Percentiles rank a stretch among this genome's conserved stretches.
Evolutionary conservation across 2,888 invertebrate species (phyloP).

Genomic region (Nomada ruficornis): DNA sequence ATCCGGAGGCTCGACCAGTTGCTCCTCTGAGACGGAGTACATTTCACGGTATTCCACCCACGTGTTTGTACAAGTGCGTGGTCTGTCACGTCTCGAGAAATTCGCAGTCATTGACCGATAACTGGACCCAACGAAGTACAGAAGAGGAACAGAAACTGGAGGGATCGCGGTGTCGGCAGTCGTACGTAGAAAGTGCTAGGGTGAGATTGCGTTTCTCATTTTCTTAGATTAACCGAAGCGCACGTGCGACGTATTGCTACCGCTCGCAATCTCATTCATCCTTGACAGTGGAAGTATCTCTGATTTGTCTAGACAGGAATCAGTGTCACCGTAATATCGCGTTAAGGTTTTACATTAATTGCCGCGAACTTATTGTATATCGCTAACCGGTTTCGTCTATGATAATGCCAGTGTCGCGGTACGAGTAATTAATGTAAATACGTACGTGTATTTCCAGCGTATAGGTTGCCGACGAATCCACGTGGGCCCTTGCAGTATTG

Average conservation of each 20-base stretch:
- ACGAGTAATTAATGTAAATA: neutral
- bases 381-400: constrained; percentile 12
- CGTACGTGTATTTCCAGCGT: constrained; percentile 22
- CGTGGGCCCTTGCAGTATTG: constrained; percentile 57
- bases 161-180: constrained; percentile 27
- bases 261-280: neutral
- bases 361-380: neutral
- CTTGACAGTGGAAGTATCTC: neutral
- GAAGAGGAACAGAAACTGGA: constrained; percentile 31
- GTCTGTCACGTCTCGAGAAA: constrained; percentile 31
- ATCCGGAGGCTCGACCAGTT: constrained; percentile 76
- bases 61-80: constrained; percentile 44
- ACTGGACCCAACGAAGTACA: constrained; percentile 33
- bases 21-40: constrained; percentile 67
- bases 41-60: constrained; percentile 60
- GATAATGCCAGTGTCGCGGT: neutral
- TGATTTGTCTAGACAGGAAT: neutral
- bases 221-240: neutral
- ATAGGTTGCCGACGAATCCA: constrained; percentile 44
- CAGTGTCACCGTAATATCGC: neutral
- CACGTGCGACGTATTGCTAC: neutral
- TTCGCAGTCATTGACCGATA: constrained; percentile 54
- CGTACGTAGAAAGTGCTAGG: constrained; percentile 42
- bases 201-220: constrained; percentile 47
- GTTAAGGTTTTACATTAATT: neutral